Base-by-base conservation (phyloP, 2,113 vertebrate species). In the Ictalurus furcatus region DNA sequence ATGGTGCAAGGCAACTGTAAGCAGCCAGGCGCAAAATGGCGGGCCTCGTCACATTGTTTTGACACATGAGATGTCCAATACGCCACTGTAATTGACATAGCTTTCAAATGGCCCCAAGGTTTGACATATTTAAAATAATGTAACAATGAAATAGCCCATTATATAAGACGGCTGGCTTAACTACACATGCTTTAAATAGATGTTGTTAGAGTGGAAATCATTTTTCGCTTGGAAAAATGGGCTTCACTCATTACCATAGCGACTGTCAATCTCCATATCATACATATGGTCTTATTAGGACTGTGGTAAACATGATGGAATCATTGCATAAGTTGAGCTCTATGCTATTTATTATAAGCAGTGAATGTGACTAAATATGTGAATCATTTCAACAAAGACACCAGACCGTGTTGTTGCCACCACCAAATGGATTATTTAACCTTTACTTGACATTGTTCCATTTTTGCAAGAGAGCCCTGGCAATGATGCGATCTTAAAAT, bases 111-210 rank as follows among this genome's bases (percentile, higher is more conserved):
- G 90, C 91, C 90, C 87, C 88, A 67, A 85, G 90, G 90, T 91
- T 87, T 92, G 91, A 92, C 91, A 90, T 90, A 91, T 91, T 90
- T 90, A 92, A 92, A 92, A 92, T 91, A 92, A 91, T 90, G 91
- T 90, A 88, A 90, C 89, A 91, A 90, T 90, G 87, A 91, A 91
- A 90, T 90, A 90, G 91, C 89, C 91, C 87, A 91, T 91, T 90
- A 91, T 90, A 90, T 89, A 79, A 84, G 91, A 91, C 63, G 79
- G 85, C 90, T 90, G 87, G 86, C 90, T 91, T 91, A 91, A 90
- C 90, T 91, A 91, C 90, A 63, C 89, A 73, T 88, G 87, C 91
- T 88, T 90, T 91, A 88, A 91, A 90, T 91, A 91, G 91, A 87
- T 90, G 89, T 91, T 90, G 91, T 91, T 91, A 91, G 91, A 85